Evolutionary conservation across 2,888 invertebrate species (phyloP).

Genomic region (Lacanobia oleracea): DNA sequence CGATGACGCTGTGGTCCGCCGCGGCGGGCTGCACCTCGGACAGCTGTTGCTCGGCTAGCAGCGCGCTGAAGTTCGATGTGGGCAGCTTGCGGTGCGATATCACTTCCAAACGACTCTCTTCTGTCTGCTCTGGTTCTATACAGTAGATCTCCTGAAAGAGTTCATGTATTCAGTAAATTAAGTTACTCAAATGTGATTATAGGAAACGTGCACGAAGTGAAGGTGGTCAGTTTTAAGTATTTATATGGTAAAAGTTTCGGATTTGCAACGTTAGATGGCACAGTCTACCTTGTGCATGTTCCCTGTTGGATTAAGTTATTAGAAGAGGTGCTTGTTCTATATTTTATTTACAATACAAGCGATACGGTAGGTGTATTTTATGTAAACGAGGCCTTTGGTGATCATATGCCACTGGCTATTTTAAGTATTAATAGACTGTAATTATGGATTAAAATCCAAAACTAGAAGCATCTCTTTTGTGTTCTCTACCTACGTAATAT

Average conservation of each 20-base stretch:
- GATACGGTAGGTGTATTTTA: neutral
- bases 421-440: neutral
- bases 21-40: conserved; percentile 73
- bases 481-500: neutral
- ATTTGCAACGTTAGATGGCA: too few species aligned
- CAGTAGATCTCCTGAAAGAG: conserved; percentile 83
- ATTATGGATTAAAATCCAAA: too few species aligned
- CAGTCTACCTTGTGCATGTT: too few species aligned
- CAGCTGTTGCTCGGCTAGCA: conserved; percentile 81
- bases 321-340: neutral
- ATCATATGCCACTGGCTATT: neutral
- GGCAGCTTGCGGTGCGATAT: conserved; percentile 80
- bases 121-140: conserved; percentile 78
- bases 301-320: neutral
- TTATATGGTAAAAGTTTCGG: too few species aligned
- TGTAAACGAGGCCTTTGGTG: neutral
- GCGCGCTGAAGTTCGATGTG: conserved; percentile 80
- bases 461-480: neutral
- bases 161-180: neutral
- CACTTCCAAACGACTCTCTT: conserved; percentile 76
- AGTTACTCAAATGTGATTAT: neutral
- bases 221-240: too few species aligned
- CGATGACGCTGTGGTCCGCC: conserved; percentile 56
- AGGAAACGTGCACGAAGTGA: too few species aligned
- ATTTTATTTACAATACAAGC: neutral